Base-by-base conservation (phyloP, 2,888 invertebrate genomes). In the Itoplectis maculator region DNA sequence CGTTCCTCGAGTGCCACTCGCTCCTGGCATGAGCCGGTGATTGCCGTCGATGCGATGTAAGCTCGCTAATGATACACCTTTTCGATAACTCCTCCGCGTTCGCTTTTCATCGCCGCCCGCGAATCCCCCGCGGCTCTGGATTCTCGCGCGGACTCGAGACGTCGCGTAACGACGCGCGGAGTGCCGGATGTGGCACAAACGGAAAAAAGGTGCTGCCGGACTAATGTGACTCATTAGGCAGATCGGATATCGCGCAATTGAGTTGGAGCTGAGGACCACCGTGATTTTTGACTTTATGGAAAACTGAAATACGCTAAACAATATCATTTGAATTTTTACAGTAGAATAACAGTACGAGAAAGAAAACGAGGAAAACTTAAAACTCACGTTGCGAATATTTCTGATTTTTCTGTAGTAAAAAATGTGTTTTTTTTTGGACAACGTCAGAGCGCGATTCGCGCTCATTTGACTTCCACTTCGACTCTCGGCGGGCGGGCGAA, bases 21-120 rank as follows among this genome's bases (percentile, higher is more conserved):
- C 68, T 63, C 18, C 49, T 61, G 61, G 51, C 35, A 47, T n/a
- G 47, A 18, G 9, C 15, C 47, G n/a, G 18, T 66, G 65, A 79
- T 72, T 79, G 40, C 56, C 42, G 69, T 15, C 47, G 37, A 61
- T 66, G 51, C n/a, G n/a, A n/a, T n/a, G 29, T 63, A 59, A 47
- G 68, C 66, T 35, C 40, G 65, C 79, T 66, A 68, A 73, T 73
- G 72, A 49, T 15, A 45, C 23, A 59, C n/a, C 51, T 56, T 65
- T 69, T 74, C 29, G 63, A 56, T 74, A 18, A 68, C 74, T 74
- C 54, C 45, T 47, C n/a, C n/a, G 51, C 73, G 68, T 63, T 42
- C 66, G 20, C 20, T 45, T 37, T 70, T 59, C n/a, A 59, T 59
- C n/a, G 11, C n/a, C 15, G 59, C 18, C 18, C 9, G n/a, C 49